These are phyloP conservation scores for Trinectes maculatus DNA, from an alignment of 2,113 vertebrate genomes.

Conservation along the genomic window DNA sequence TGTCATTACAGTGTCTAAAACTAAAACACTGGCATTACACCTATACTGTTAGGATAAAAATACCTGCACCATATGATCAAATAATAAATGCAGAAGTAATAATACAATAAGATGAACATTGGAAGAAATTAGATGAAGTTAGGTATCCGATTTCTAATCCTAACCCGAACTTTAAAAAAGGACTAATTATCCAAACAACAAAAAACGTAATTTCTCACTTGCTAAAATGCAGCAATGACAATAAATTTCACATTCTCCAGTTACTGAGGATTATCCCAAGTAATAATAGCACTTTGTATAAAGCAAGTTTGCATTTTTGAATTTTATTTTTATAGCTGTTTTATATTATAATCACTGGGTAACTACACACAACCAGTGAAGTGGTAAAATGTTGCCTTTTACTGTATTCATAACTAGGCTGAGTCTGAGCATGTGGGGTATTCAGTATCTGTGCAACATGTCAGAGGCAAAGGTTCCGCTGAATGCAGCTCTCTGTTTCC, in stretches of 20 bases:
- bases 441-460: conserved; percentile 5
- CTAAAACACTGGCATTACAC: too few species aligned
- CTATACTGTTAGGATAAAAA: too few species aligned
- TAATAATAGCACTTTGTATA: background rate
- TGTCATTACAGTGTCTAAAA: conserved; percentile 10
- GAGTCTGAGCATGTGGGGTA: background rate
- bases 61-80: too few species aligned
- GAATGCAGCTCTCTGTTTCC: conserved; percentile 35
- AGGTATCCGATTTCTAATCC: too few species aligned
- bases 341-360: background rate
- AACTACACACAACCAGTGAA: background rate
- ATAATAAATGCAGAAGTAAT: too few species aligned
- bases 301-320: background rate
- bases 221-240: background rate
- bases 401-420: background rate
- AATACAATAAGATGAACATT: too few species aligned
- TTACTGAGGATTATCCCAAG: background rate
- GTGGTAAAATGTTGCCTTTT: background rate
- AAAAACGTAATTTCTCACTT: background rate
- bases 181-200: background rate
- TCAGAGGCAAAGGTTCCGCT: conserved; percentile 20
- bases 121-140: too few species aligned
- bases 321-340: background rate
- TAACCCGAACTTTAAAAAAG: background rate
- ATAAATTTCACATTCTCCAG: background rate